Base-by-base conservation (phyloP, 1,140 invertebrate genomes). In the Zaprionus inermis region DNA sequence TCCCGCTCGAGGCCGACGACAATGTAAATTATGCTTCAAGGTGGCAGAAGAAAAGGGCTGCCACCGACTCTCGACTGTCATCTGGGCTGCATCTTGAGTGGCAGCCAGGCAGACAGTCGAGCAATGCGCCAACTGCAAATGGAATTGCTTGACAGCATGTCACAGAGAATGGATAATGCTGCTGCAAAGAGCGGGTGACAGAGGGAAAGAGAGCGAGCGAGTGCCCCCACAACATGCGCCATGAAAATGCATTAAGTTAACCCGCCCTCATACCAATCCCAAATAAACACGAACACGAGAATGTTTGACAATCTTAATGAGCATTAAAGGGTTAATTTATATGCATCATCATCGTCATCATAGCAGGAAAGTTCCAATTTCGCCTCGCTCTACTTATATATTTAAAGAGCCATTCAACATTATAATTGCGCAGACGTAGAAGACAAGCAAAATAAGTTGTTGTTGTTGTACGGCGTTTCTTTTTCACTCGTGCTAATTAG, bases 1-100 rank as follows among this genome's bases (percentile, higher is more conserved):
- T 28, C 24, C 0, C 24, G 24, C 63, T 11, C 12, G 7, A 36
- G 1, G 34, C 34, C 41, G n/a, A 49, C 54, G 49, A 56, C 76
- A 79, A 86, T 86, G 79, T 86, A 82, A 86, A 85, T 86, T 86
- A 79, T 88, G 79, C 79, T 74, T 24, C 44, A 54, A 73, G 81
- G 72, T 84, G 79, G 18, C 22, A 36, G 60, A 82, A 76, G 79
- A 82, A 79, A 82, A 79, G 78, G 79, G n/a, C 79, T 55, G 68
- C 41, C 52, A 32, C 41, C 24, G 24, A 3, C 24, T 28, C 24
- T 28, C 24, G 51, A 46, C 82, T 88, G 83, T 85, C 82, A 88
- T 82, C 79, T 14, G 12, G 65, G 16, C 51, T 73, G 73, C 79
- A 67, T 58, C 79, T 63, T 58, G 73, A 81, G 72, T 79, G 79